A percentile compares a stretch with the other conserved stretches of the same genome.
Evolutionary conservation across 2,113 vertebrate species (phyloP).

Genomic region (Lepus europaeus): DNA sequence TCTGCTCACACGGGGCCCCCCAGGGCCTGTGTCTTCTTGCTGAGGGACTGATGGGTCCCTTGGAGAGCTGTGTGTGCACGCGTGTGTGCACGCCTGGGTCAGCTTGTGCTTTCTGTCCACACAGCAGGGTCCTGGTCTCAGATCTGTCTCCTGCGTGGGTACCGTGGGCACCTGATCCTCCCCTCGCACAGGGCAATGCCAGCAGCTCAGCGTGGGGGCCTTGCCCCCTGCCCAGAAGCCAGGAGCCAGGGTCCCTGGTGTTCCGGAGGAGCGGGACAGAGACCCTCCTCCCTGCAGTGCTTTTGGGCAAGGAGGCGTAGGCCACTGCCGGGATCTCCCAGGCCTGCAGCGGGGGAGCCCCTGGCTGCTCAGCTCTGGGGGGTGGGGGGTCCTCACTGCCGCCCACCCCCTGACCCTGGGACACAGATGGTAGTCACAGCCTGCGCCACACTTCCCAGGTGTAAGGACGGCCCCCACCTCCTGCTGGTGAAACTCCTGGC

Average conservation of each 20-base stretch:
- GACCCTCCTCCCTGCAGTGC: background rate
- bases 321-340: too few species aligned
- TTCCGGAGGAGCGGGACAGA: background rate
- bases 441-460: too few species aligned
- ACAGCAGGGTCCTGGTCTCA: too few species aligned
- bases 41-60: background rate
- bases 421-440: too few species aligned
- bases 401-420: too few species aligned
- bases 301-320: background rate
- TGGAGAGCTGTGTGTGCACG: background rate
- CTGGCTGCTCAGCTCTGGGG: background rate
- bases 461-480: too few species aligned
- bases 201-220: accelerated
- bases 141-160: too few species aligned
- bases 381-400: too few species aligned
- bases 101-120: background rate
- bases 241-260: background rate
- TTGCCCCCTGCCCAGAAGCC: background rate
- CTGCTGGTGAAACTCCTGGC: too few species aligned
- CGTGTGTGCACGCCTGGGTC: accelerated
- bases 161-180: background rate
- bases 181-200: accelerated
- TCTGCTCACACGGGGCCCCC: accelerated
- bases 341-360: background rate
- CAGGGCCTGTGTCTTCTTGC: accelerated